These are phyloP conservation scores for Platorchestia sp. DNA, from an alignment of 1,140 invertebrate genomes.

Conservation along the genomic window DNA sequence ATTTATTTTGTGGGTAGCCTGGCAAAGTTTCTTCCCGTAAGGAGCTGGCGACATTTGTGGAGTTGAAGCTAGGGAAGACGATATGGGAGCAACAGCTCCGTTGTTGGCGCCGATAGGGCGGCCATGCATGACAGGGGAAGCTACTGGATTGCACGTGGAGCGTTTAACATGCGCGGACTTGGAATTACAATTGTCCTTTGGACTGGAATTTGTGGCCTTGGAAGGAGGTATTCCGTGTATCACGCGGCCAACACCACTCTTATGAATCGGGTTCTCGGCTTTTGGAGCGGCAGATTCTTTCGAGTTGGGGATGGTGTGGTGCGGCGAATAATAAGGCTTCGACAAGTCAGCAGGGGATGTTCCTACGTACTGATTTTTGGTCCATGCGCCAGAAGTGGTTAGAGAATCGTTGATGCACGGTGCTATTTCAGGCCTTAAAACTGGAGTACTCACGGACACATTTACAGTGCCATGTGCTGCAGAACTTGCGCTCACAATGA, in stretches of 20 bases:
- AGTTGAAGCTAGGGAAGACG: background rate
- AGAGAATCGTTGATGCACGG: background rate
- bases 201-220: background rate
- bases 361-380: background rate
- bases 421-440: background rate
- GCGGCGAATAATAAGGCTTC: background rate
- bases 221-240: conserved; percentile 5
- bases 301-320: background rate
- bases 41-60: background rate
- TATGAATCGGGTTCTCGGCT: background rate
- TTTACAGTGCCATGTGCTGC: background rate
- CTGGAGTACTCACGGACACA: background rate
- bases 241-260: background rate
- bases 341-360: conserved; percentile 24
- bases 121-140: background rate
- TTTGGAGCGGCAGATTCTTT: background rate
- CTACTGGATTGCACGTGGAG: background rate
- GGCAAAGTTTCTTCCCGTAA: conserved; percentile 17
- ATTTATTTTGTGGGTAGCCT: conserved; percentile 31
- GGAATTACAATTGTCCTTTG: background rate
- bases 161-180: background rate
- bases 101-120: background rate
- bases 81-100: background rate
- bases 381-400: background rate
- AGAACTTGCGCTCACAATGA: background rate